phyloP scores from a whole-genome alignment of 1,140 invertebrate species.

The Holotrichia oblita region DNA sequence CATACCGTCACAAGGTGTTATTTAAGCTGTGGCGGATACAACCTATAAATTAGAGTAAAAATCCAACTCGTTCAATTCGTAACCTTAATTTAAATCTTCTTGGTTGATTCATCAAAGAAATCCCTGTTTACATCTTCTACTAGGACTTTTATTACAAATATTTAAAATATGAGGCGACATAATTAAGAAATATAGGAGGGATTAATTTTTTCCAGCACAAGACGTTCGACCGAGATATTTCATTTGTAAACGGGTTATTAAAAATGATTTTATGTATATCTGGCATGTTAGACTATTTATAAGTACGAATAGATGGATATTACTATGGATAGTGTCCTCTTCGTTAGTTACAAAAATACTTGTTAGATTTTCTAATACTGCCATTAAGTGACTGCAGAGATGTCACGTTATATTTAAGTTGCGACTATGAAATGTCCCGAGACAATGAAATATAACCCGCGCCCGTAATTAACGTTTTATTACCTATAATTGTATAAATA shows the following conservation, averaged over 20 bases:
- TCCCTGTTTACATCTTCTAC: background rate
- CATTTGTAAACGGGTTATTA: constrained; percentile 23
- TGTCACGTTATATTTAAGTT: constrained; percentile 37
- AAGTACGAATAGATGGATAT: background rate
- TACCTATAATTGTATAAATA: background rate
- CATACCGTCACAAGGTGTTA: too few species aligned
- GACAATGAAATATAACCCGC: constrained; percentile 7
- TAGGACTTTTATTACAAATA: constrained; percentile 28
- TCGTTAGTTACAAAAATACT: constrained; percentile 2
- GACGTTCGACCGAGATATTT: background rate
- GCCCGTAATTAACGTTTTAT: constrained; percentile 1
- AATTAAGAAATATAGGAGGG: background rate
- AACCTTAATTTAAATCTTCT: background rate
- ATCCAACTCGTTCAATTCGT: background rate
- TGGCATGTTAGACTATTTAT: constrained; percentile 5
- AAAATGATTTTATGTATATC: constrained; percentile 23
- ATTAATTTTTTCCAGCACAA: background rate
- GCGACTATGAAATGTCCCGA: constrained; percentile 14
- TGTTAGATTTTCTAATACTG: background rate
- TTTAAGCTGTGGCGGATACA: too few species aligned
- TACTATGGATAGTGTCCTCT: background rate
- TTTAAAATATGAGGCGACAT: constrained; percentile 23
- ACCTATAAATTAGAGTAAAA: too few species aligned
- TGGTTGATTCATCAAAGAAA: constrained; percentile 22
- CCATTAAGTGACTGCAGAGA: constrained; percentile 10